Percentiles rank a stretch among this genome's conserved stretches.
Evolutionary conservation across 23 tunicate genomes (phyloP).

Genomic region (Clavelina lepadiformis): DNA sequence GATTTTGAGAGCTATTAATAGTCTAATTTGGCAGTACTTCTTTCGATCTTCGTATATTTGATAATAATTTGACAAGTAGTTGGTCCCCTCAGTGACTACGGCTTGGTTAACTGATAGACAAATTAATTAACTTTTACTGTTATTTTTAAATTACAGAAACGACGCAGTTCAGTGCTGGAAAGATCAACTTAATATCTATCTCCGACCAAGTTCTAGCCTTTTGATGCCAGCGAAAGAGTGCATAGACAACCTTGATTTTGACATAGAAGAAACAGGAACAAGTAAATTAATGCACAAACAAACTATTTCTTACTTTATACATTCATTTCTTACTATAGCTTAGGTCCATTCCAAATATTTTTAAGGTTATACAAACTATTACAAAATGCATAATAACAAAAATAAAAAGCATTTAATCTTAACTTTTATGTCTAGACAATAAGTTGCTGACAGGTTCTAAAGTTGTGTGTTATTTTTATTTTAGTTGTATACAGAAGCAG

Average conservation of each 20-base stretch:
- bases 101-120: no score
- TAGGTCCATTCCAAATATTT: no score
- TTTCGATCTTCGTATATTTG: no score
- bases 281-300: not conserved
- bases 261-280: conserved; percentile 3
- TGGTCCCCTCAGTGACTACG: no score
- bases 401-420: no score
- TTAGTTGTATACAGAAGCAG: conserved; percentile 14
- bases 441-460: not conserved
- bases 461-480: not conserved
- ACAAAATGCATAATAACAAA: no score
- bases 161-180: conserved; percentile 44
- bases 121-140: no score
- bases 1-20: no score
- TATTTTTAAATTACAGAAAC: conserved; percentile 20
- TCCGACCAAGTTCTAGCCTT: conserved; percentile 14
- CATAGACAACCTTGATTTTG: conserved; percentile 11
- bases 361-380: no score
- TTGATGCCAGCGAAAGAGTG: conserved; percentile 3
- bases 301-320: not conserved
- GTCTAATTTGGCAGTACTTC: no score
- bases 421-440: no score
- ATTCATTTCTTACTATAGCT: not conserved
- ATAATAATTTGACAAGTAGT: no score
- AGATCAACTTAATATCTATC: conserved; percentile 11